Evolutionary conservation across 92 coral and sea anemone species (phyloP), one percentile per base, ranked within the genome.

Genomic region (Parazoanthus atlanticus): DNA sequence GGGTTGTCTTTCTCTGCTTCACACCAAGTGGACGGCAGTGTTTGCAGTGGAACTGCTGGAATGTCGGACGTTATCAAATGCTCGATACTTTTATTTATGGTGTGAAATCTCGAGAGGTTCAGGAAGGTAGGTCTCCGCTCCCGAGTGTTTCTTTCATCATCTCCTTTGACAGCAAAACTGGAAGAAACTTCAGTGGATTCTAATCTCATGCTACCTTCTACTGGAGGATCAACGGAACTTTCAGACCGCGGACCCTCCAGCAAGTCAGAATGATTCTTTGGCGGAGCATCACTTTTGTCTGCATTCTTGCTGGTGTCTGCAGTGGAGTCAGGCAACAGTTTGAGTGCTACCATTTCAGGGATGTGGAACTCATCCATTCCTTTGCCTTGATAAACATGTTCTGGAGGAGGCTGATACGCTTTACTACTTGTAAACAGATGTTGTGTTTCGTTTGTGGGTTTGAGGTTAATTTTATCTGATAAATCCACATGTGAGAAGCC

Each of bases 121-220:
- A 80, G 5, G 49, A 61, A 80, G 10, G 75, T 65, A 6, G 86
- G 75, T 61, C 29, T 40, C 16, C 86, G 41, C 58, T 83, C 77
- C 21, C 10, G 73, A 16, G 17, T 28, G 76, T 7, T 36, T 69
- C 36, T 69, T 52, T 41, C 40, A 17, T 23, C 9, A 21, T n/a
- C 77, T 12, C 56, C 13, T 69, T 67, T 71, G 10, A 54, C 61
- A 41, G n/a, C 23, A 78, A 16, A 41, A 33, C 47, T 5, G 26
- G n/a, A 8, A 74, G 38, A 34, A 67, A 26, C n/a, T 6, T 40
- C 76, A 5, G 34, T 23, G 52, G 65, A 26, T 43, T 84, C 65
- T 33, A 36, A 21, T 36, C 5, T 36, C 52, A 8, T 36, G n/a
- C 3, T 75, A 19, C 28, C 10, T 75, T 34, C 43, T 75, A 33